Base-by-base conservation (phyloP, 2,888 invertebrate genomes). In the Pilophorus perplexus region DNA sequence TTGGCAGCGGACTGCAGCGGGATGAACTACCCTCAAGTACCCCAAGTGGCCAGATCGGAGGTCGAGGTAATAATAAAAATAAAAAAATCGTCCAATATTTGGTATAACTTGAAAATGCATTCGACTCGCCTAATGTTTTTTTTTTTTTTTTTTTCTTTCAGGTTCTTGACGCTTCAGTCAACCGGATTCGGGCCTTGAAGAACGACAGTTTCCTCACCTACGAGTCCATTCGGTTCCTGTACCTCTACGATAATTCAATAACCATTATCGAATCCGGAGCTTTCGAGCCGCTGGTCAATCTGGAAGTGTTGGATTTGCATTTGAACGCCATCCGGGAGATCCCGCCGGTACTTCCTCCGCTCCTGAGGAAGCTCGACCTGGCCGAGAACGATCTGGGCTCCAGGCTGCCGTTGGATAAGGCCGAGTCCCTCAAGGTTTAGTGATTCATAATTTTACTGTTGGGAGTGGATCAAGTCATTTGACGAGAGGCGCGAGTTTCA, bases 301-400 rank as follows among this genome's bases (percentile, higher is more conserved):
- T 85, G 6, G 79, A 83, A 72, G 80, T 80, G 0, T 74, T 85
- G 62, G 84, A 84, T 71, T 77, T 85, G 5, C 80, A 83, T 1
- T 79, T 78, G 66, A 85, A 84, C 73, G 80, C 80, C 0, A 77
- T 83, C 52, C 73, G 78, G 46, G 75, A 77, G 27, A 74, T 85
- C 0, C 83, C 84, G 5, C 40, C 86, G 50, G 23, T 66, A 8
- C 54, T 69, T 12, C 83, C 85, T 0, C 79, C 80, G 0, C 74
- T 69, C 1, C 60, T 88, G 67, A 78, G 85, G 60, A 85, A 83
- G 74, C 75, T 88, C 22, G 85, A 84, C 73, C 77, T 86, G 1
- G 79, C 76, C 25, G 77, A 80, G 5, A 85, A 84, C 73, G 77
- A 78, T 0, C 73, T 84, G 48, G 22, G 46, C 28, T 18, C 18